These are phyloP conservation scores for Lepus europaeus DNA, from an alignment of 2,113 vertebrate species.

Conservation along the genomic window DNA sequence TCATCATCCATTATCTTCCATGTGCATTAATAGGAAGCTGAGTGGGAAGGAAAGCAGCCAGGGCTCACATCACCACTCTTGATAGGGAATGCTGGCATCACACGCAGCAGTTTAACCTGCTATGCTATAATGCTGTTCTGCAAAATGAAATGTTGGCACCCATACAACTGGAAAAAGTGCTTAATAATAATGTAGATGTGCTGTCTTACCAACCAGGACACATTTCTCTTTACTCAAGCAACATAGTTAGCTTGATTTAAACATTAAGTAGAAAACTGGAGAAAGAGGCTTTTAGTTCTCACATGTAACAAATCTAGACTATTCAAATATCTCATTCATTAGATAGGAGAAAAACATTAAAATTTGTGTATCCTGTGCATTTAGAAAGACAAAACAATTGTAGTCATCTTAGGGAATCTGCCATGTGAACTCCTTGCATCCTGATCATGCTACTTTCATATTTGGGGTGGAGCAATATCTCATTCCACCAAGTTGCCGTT, in stretches of 20 bases:
- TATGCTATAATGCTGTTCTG: too few species aligned
- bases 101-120: too few species aligned
- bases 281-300: constrained; percentile 8
- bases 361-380: background rate
- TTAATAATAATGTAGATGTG: background rate
- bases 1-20: too few species aligned
- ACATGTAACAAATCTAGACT: background rate
- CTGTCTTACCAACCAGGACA: constrained; percentile 16
- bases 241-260: background rate
- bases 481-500: background rate
- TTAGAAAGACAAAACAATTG: constrained; percentile 23
- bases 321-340: background rate
- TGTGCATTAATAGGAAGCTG: too few species aligned
- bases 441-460: background rate
- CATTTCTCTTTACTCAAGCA: background rate
- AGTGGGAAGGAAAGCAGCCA: too few species aligned
- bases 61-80: too few species aligned
- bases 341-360: constrained; percentile 24
- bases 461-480: background rate
- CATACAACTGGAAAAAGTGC: background rate
- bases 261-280: background rate
- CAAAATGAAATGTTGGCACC: background rate
- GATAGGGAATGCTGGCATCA: too few species aligned
- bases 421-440: background rate
- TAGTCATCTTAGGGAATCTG: background rate